phyloP scores from a whole-genome alignment of 1,140 invertebrate genomes.

The Drosophila lini region DNA sequence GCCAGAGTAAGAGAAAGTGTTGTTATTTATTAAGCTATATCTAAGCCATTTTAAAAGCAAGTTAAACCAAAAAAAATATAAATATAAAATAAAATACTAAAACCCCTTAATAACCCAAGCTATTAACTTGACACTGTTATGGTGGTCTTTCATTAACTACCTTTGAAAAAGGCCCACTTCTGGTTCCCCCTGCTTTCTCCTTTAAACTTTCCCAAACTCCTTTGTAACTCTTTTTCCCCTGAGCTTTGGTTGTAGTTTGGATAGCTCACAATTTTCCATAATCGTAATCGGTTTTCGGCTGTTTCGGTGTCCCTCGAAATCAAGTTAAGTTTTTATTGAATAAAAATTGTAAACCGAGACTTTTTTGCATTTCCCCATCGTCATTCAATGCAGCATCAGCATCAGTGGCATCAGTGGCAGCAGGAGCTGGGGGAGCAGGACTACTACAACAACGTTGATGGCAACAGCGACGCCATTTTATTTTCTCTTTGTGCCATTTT shows the following conservation, averaged over 20 bases:
- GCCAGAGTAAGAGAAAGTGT: not conserved
- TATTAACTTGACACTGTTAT: not conserved
- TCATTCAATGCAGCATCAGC: constrained; percentile 52
- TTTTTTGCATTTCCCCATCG: constrained; percentile 69
- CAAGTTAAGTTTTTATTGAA: constrained; percentile 74
- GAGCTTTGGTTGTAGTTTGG: constrained; percentile 1
- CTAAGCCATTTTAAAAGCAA: no score
- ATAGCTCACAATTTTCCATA: constrained; percentile 9
- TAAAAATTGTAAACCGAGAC: constrained; percentile 79
- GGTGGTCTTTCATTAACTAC: constrained; percentile 5
- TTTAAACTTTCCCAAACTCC: not conserved
- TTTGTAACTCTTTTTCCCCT: not conserved
- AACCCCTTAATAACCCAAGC: no score
- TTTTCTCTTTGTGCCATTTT: constrained; percentile 76
- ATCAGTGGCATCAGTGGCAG: constrained; percentile 8
- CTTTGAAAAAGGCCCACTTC: not conserved
- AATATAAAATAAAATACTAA: no score
- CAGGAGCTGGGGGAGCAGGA: not conserved
- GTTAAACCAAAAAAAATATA: no score
- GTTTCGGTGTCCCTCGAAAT: constrained; percentile 52
- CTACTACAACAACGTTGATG: constrained; percentile 25
- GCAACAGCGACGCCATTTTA: constrained; percentile 67
- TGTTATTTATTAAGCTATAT: no score
- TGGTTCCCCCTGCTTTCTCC: not conserved
- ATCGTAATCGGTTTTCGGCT: constrained; percentile 43